Base-by-base conservation (phyloP, 2,113 vertebrate species). In the Cyanistes caeruleus region DNA sequence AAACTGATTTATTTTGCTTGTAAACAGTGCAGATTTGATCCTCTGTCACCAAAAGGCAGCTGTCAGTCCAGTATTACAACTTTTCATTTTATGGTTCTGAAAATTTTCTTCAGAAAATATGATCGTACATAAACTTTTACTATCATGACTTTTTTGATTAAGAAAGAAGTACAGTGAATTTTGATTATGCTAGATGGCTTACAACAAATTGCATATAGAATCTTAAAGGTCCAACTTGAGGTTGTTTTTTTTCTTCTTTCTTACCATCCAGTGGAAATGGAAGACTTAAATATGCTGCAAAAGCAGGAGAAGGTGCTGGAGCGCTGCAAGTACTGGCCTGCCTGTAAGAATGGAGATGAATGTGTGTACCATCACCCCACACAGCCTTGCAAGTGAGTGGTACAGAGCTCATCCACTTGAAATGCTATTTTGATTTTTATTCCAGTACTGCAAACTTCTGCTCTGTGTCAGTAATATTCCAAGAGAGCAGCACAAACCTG, bases 241-340 rank as follows among this genome's bases (percentile, higher is more conserved):
- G 0, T 21, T 41, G 8, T 12, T 53, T 19, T 63, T 22, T 49
- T 35, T 28, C n/a, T n/a, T 63, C 10, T 53, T 80, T 77, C 3
- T 49, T 96, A 59, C 48, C 48, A 73, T 95, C 93, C 27, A 98
- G 85, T 94, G 41, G 98, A 98, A 51, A 86, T 98, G 95, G 98
- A 97, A 33, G 94, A 98, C 19, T 87, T 98, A 84, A 95, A 41
- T 5, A 33, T 97, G 79, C 93, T 97, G 10, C 92, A 98, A 23
- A 99, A 99, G 80, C 98, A 97, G 55, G 98, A 98, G 91, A 99
- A 99, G 49, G 98, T 98, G 75, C 56, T 96, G 30, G 99, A 99
- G 89, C 98, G 99, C 75, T 99, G 99, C 98, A 99, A 98, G 96
- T 99, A 99, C 95, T 99, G 99, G 99, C 99, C 99, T 1, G 99